These are phyloP conservation scores for Astur gentilis DNA, from an alignment of 2,113 vertebrate species.

Conservation along the genomic window DNA sequence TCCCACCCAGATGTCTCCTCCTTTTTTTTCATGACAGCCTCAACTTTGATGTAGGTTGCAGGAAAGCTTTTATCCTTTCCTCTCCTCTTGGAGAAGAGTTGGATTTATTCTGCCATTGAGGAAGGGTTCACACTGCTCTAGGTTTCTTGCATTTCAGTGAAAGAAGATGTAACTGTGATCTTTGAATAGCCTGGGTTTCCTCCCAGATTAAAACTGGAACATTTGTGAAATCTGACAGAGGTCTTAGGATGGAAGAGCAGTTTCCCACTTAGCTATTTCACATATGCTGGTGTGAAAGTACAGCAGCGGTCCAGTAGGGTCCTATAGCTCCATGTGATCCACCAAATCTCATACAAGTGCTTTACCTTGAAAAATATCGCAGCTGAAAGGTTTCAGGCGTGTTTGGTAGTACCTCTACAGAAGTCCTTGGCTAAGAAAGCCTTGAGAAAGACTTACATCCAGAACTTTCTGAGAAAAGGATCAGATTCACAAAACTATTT, in stretches of 20 bases:
- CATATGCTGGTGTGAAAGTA: background rate
- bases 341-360: background rate
- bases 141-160: background rate
- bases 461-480: background rate
- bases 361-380: background rate
- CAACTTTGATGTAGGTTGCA: background rate
- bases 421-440: background rate
- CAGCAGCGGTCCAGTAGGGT: background rate
- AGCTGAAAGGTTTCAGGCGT: background rate
- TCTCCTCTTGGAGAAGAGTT: background rate
- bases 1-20: background rate
- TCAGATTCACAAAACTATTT: background rate
- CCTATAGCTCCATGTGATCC: background rate
- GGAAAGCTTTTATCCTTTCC: background rate
- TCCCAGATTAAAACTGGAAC: background rate
- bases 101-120: background rate
- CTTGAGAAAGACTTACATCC: background rate
- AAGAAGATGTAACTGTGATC: background rate
- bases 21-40: background rate
- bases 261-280: background rate
- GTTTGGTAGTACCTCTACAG: background rate
- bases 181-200: background rate
- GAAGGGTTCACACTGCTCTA: background rate
- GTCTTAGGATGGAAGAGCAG: background rate
- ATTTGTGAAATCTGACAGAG: background rate